Evolutionary conservation across 2,797 vertebrate species (phyloP), one percentile per base, ranked within the genome.

Genomic region (Apodemus agrarius): DNA sequence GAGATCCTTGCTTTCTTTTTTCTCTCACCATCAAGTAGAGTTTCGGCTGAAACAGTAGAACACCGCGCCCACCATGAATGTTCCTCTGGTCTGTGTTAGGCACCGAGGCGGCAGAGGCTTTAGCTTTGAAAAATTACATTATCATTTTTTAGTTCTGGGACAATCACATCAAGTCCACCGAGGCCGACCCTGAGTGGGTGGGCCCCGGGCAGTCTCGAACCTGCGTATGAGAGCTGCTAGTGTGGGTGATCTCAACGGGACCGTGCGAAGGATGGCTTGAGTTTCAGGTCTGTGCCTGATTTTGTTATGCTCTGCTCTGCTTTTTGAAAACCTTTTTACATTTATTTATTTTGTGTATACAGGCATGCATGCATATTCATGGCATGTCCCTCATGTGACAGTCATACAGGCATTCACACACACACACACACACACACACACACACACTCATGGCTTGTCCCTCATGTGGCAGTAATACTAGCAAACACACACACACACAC

Each of bases 11-110:
- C 13, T 76, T 26, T 6, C 21, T 67, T 90, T 84, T 72, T 87
- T 81, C 67, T 67, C 57, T 91, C 86, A 59, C 90, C 59, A 95
- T 91, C 90, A 93, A 97, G 89, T 84, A 83, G 83, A 75, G 91
- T 94, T 96, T 94, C 75, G 95, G 90, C 76, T 80, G 80, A 75
- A 96, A 89, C 49, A 59, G 21, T 40, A 92, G 95, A 89, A 95
- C 74, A 22, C 86, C 65, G 57, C 0, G 0, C 90, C 90, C n/a
- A 85, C 72, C 59, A 2, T 76, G 57, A 89, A 65, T n/a, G 82
- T 92, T 63, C 91, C n/a, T 10, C 78, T 97, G 91, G 65, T 82
- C 88, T 87, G 83, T 54, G 37, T 81, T 83, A 67, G 72, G 65
- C 37, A 91, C 43, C 65, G 65, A 75, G 76, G 86, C 76, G 94